Base-by-base conservation (phyloP, 2,113 vertebrate species). In the Nestor notabilis region DNA sequence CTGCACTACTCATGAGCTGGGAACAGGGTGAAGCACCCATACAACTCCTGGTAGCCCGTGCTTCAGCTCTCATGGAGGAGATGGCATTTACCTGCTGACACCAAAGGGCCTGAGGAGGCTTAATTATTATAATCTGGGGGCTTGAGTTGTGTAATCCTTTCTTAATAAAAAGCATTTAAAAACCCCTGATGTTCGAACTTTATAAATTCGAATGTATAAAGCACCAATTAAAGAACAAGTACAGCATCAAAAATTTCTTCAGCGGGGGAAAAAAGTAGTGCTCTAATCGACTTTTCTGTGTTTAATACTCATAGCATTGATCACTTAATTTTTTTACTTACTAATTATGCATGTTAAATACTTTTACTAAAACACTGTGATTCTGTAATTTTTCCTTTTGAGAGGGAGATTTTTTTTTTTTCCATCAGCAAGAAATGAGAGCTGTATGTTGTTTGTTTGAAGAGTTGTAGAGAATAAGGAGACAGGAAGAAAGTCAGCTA, bases 321-420 rank as follows among this genome's bases (percentile, higher is more conserved):
- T 63, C 8, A 27, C 20, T 88, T 90, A 33, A 50, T 72, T 72
- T 65, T 65, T 89, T 75, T 75, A 21, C 29, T 44, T 46, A 6
- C 31, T 68, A 37, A 33, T 89, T 84, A 75, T 87, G 86, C 29
- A 28, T 47, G n/a, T 83, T 86, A 80, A 66, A 37, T 79, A 47
- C 68, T 84, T 91, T 77, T 64, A 49, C 25, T 65, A 52, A 84
- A 61, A 13, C 28, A 33, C 17, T 24, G 24, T 21, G 27, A 53
- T 44, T 65, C 61, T 64, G 13, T 35, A 55, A 4, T 44, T 52
- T 75, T 82, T 76, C 24, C 5, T 46, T 80, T 61, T 49, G 44
- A 92, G 41, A 69, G 21, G 8, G 11, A 76, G n/a, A 49, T 29
- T 37, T 86, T 79, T 50, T 50, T 29, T 37, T 86, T 79, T 50